Evolutionary conservation across 2,797 vertebrate species (phyloP).

Genomic region (Sus cebifrons): DNA sequence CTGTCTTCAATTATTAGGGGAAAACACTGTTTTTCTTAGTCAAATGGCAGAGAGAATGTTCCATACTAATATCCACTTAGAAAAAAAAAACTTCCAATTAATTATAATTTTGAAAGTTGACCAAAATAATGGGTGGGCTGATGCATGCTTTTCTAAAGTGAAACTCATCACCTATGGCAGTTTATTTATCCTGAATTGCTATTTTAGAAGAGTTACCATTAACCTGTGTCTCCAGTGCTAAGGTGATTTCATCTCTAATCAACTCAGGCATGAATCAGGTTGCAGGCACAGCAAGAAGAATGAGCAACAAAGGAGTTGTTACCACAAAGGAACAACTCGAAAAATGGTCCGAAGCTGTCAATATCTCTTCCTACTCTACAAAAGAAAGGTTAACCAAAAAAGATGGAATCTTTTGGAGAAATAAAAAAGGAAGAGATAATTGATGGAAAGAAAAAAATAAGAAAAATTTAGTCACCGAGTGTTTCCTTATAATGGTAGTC

Average conservation of each 20-base stretch:
- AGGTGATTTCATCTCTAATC: slow-evolving; percentile 60
- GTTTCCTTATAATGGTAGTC: background rate
- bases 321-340: slow-evolving; percentile 37
- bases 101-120: slow-evolving; percentile 52
- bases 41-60: background rate
- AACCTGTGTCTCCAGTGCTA: slow-evolving; percentile 67
- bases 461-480: background rate
- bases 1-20: background rate
- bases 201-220: slow-evolving; percentile 52
- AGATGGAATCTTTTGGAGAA: background rate
- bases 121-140: background rate
- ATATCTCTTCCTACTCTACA: background rate
- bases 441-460: background rate
- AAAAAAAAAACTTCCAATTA: background rate
- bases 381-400: background rate
- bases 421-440: background rate
- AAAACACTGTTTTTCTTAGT: background rate
- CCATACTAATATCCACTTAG: background rate
- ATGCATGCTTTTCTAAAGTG: slow-evolving; percentile 45
- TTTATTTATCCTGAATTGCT: slow-evolving; percentile 69
- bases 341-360: slow-evolving; percentile 61
- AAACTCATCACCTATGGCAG: slow-evolving; percentile 24
- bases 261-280: slow-evolving; percentile 71
- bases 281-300: slow-evolving; percentile 69
- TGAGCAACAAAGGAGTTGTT: slow-evolving; percentile 70